phyloP scores from a whole-genome alignment of 2,888 invertebrate species.

The Tipula lateralis region DNA sequence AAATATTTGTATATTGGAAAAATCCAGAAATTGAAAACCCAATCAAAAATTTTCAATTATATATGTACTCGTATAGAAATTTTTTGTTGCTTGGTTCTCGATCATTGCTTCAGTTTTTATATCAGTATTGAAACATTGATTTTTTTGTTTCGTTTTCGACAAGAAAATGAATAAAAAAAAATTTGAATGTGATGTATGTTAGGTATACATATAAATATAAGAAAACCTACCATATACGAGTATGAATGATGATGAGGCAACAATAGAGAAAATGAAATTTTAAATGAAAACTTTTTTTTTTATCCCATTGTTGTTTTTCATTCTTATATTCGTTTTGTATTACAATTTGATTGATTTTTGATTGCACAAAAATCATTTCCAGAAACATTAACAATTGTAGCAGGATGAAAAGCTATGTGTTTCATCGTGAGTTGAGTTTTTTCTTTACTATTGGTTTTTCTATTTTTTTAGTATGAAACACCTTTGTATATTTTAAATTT shows the following conservation, averaged over 20 bases:
- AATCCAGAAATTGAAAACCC: neutral
- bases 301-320: neutral
- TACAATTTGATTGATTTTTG: neutral
- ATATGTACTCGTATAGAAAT: no score
- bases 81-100: neutral
- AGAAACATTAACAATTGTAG: neutral
- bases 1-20: neutral
- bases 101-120: neutral
- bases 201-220: neutral
- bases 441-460: no score
- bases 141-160: neutral
- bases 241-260: neutral
- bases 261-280: neutral
- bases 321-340: neutral
- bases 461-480: no score
- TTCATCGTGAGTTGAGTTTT: neutral
- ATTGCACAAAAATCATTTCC: neutral
- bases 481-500: no score
- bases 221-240: neutral
- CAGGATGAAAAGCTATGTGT: neutral
- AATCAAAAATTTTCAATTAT: conserved; percentile 11
- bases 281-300: neutral
- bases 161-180: neutral
- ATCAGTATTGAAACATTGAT: neutral
- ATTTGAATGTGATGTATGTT: neutral